Base-by-base conservation (phyloP, 2,797 vertebrate species). In the Sebastes elongatus region DNA sequence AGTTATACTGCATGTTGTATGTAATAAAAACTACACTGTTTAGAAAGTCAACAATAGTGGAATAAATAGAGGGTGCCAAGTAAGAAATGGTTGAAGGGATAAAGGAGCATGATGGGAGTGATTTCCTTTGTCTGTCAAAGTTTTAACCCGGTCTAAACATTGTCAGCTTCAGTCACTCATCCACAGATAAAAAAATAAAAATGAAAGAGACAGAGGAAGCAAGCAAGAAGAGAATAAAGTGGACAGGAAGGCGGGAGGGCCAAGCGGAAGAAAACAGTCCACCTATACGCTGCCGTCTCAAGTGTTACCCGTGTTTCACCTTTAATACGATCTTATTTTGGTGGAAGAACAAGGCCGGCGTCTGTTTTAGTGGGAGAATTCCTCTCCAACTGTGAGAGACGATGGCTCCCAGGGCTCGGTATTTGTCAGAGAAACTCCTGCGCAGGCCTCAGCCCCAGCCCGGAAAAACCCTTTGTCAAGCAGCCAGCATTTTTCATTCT, bases 401-500 rank as follows among this genome's bases (percentile, higher is more conserved):
- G 64, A 80, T 78, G 74, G 71, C 86, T 94, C 78, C 83, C 69
- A 78, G 86, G 80, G 63, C 71, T 90, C 73, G 22, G 63, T 65
- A 89, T 93, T 93, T 93, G 89, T 94, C 88, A 89, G 78, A 87
- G 84, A 74, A 86, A 69, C 86, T 92, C 78, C 80, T 71, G 83
- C 52, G 23, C 81, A 74, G 86, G 86, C 77, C 78, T 86, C 76
- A 77, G 82, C 86, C 70, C 80, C 79, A 71, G 78, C 87, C 86
- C 63, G 78, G 83, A 92, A 91, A 88, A 88, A 79, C 59, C 80
- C 78, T 90, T 85, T 84, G 89, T 85, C 85, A 84, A 78, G 80
- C 92, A 92, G 92, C 92, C 90, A 86, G 86, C 76, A 89, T 93
- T 94, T 91, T 91, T 95, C 86, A 91, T 86, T 85, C 77, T 79